Conservation (phyloP, 1,140 invertebrate genomes). For the Camponotus floridanus region DNA sequence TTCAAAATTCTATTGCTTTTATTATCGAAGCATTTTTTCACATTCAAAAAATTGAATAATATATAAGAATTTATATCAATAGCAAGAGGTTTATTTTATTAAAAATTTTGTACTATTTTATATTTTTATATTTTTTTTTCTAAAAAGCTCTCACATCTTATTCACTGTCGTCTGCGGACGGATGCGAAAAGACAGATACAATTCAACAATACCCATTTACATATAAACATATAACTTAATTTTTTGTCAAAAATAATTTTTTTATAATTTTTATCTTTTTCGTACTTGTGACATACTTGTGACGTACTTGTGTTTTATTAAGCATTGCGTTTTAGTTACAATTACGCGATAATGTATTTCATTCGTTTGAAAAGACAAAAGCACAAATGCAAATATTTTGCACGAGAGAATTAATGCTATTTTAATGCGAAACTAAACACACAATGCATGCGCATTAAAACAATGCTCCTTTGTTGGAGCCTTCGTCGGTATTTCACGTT, state of each 20-base stretch:
- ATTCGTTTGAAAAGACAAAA: neutral
- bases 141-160: neutral
- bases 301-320: no score
- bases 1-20: neutral
- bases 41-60: neutral
- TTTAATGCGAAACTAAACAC: constrained; percentile 32
- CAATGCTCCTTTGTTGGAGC: constrained; percentile 31
- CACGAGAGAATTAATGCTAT: constrained; percentile 9
- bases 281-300: no score
- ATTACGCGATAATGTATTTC: constrained; percentile 16
- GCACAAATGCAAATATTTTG: constrained; percentile 2
- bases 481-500: neutral
- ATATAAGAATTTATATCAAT: neutral
- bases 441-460: constrained; percentile 31
- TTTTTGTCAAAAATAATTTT: neutral
- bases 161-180: no score
- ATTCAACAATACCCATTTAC: neutral
- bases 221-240: neutral
- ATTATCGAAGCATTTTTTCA: neutral
- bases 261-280: neutral
- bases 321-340: neutral
- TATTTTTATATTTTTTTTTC: neutral
- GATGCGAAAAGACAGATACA: neutral
- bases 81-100: neutral
- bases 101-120: neutral